Conservation (phyloP, 2,888 invertebrate genomes). For the Sphecodes monilicornis region DNA sequence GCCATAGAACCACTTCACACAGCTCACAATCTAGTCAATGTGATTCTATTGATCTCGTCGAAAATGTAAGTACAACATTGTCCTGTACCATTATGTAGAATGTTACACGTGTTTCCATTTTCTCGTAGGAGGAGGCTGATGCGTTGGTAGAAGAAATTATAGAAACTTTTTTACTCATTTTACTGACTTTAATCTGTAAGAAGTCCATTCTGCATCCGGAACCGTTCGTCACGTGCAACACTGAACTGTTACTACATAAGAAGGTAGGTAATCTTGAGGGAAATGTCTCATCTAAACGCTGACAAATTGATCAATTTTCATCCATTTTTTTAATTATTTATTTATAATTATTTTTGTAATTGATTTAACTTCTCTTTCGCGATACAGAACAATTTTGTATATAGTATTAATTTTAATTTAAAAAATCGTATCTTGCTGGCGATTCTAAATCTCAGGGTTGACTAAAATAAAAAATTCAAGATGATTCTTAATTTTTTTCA, state of each 20-base stretch:
- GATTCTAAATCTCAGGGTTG: too few relatives aligned
- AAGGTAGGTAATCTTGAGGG: conserved; percentile 67
- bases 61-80: conserved; percentile 75
- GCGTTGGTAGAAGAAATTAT: conserved; percentile 84
- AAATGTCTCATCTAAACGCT: too few relatives aligned
- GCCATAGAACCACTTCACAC: conserved; percentile 81
- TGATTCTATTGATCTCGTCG: conserved; percentile 84
- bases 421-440: too few relatives aligned
- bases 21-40: conserved; percentile 85
- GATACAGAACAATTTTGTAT: too few relatives aligned
- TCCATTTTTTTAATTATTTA: too few relatives aligned
- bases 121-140: conserved; percentile 78
- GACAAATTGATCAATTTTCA: too few relatives aligned
- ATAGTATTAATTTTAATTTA: too few relatives aligned
- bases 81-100: background rate
- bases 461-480: too few relatives aligned
- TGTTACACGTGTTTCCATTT: background rate
- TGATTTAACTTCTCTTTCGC: too few relatives aligned
- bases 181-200: conserved; percentile 84
- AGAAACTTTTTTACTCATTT: conserved; percentile 85
- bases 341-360: too few relatives aligned
- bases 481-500: too few relatives aligned
- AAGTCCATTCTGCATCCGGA: conserved; percentile 74
- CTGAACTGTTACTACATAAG: conserved; percentile 72
- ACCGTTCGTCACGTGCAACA: conserved; percentile 76